Base-by-base conservation (phyloP, 2,113 vertebrate species). In the Labeo rohita region DNA sequence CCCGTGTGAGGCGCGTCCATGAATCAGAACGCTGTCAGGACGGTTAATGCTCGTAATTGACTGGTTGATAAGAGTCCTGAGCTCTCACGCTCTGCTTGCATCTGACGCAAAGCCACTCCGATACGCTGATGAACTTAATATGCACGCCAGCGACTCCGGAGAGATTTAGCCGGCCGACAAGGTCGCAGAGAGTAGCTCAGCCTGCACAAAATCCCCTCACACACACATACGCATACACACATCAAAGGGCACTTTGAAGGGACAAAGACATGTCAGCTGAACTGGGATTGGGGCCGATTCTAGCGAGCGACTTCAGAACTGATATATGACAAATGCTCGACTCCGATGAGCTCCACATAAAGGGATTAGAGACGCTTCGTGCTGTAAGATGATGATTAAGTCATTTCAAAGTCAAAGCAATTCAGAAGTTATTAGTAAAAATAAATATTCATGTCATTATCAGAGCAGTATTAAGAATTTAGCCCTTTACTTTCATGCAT, bases 11-110 rank as follows among this genome's bases (percentile, higher is more conserved):
- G 39, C 79, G 5, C 11, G 73, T 45, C 82, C 80, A 39, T 74
- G 83, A 82, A 84, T 85, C 83, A 85, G 80, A 61, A 50, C 9
- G 49, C 70, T 73, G 87, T 90, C 89, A 85, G 82, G 61, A 73
- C 16, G 45, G 18, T 54, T 85, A 88, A 86, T 85, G 73, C 63
- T 80, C 21, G 21, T 89, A 87, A 85, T 85, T 84, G 81, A 84
- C 76, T 56, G 52, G 36, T n/a, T 86, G 84, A 89, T 87, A 83
- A 84, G 86, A 65, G 80, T 50, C 81, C 56, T 23, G 52, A 84
- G 86, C 68, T 59, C 36, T 72, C 21, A 9, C 11, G n/a, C 73
- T 76, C 54, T 49, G 43, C 36, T 18, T 36, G 77, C 80, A 45
- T 80, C n/a, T 54, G 65, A 73, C 28, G 23, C n/a, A 83, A 39